Percentiles rank a stretch among this genome's conserved stretches.
Conservation (phyloP, 2,888 invertebrate species). For the Bombyx huttoni region DNA sequence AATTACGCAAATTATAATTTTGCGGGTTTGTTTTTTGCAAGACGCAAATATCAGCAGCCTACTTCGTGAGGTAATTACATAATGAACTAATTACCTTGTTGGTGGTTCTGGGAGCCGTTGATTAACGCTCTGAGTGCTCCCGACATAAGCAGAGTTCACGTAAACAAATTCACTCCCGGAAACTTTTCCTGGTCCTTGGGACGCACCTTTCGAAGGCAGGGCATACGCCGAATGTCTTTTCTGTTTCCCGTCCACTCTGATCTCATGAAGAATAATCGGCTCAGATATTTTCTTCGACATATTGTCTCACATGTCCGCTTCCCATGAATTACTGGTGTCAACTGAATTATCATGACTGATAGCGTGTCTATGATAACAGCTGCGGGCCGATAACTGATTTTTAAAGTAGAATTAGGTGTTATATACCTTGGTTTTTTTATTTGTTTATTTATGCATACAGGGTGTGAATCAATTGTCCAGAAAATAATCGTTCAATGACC, state of each 20-base stretch:
- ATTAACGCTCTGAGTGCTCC: constrained; percentile 34
- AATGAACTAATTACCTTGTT: constrained; percentile 21
- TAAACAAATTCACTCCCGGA: constrained; percentile 34
- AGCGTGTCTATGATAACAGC: neutral
- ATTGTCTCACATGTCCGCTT: constrained; percentile 1
- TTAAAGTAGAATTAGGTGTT: neutral
- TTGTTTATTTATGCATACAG: no score
- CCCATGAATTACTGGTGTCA: neutral
- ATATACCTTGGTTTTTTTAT: neutral
- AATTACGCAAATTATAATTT: no score
- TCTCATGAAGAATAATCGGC: neutral
- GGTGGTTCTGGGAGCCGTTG: constrained; percentile 18
- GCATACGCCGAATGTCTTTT: neutral
- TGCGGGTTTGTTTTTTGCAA: no score
- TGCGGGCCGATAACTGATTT: neutral
- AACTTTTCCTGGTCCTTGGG: neutral
- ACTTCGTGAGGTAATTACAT: no score
- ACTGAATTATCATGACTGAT: constrained; percentile 3
- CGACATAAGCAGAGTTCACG: constrained; percentile 44
- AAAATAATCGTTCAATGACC: no score
- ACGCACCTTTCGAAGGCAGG: neutral
- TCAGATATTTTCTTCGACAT: constrained; percentile 3
- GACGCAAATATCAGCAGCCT: no score
- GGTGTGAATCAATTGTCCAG: no score
- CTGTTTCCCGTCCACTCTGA: constrained; percentile 5